A percentile compares a stretch with the other conserved stretches of the same genome.
Evolutionary conservation across 1,140 invertebrate species (phyloP).

Genomic region (Brachionus plicatilis): DNA sequence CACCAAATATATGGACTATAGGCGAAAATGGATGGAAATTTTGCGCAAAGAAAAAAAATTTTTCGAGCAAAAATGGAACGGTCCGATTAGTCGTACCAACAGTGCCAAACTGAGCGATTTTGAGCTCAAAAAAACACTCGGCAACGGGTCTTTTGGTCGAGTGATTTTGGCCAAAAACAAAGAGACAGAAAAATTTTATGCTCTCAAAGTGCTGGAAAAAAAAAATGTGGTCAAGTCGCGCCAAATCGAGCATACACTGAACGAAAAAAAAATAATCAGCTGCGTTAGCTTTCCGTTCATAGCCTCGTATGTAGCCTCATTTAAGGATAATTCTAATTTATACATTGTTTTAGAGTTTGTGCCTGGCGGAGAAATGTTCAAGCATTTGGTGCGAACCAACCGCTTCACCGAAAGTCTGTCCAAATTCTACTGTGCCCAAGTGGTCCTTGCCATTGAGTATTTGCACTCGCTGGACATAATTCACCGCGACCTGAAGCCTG

Average conservation of each 20-base stretch:
- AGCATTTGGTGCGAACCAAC: slow-evolving; percentile 82
- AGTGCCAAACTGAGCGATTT: neutral
- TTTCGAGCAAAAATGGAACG: slow-evolving; percentile 10
- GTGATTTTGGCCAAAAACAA: slow-evolving; percentile 32
- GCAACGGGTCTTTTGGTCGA: slow-evolving; percentile 36
- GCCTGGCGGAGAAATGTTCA: slow-evolving; percentile 96
- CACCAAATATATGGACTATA: slow-evolving; percentile 34
- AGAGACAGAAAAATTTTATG: neutral
- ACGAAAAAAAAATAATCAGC: slow-evolving; percentile 88
- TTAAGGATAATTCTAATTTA: slow-evolving; percentile 79
- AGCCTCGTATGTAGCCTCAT: slow-evolving; percentile 84
- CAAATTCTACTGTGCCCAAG: slow-evolving; percentile 89
- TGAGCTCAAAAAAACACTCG: slow-evolving; percentile 23
- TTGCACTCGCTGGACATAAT: slow-evolving; percentile 66
- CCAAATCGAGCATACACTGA: slow-evolving; percentile 87
- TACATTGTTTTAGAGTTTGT: slow-evolving; percentile 99
- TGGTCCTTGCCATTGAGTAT: slow-evolving; percentile 85
- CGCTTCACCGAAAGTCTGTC: slow-evolving; percentile 64
- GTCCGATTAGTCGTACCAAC: neutral
- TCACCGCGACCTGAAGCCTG: slow-evolving; percentile 43
- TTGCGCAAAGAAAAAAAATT: slow-evolving; percentile 12
- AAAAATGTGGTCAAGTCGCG: slow-evolving; percentile 66
- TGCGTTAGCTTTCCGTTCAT: slow-evolving; percentile 90
- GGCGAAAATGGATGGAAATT: slow-evolving; percentile 34
- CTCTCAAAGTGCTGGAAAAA: slow-evolving; percentile 31